Conservation (phyloP, 2,113 vertebrate genomes). For the Agelaius phoeniceus region DNA sequence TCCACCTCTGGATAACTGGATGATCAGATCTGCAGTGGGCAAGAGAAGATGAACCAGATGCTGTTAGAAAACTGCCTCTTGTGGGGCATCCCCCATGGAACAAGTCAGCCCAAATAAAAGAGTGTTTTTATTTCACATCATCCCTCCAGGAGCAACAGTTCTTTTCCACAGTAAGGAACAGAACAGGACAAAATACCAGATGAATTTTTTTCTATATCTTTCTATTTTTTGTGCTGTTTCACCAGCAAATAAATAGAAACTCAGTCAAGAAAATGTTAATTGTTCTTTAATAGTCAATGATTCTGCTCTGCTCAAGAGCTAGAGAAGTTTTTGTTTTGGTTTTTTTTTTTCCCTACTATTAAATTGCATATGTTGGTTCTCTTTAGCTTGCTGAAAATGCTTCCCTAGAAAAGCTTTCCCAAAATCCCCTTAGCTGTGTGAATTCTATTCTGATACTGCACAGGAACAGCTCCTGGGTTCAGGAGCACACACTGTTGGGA, state of each 20-base stretch:
- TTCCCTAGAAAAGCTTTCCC: neutral
- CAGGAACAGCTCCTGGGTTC: neutral
- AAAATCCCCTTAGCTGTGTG: neutral
- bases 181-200: neutral
- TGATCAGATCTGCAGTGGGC: conserved; percentile 88
- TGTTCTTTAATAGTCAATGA: neutral
- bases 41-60: conserved; percentile 18
- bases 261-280: neutral
- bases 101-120: neutral
- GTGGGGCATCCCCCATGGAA: neutral
- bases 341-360: neutral
- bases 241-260: neutral
- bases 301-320: neutral
- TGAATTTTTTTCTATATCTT: neutral
- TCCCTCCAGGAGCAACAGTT: neutral
- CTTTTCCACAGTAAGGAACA: neutral
- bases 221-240: neutral
- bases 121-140: neutral
- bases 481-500: neutral
- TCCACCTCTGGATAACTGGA: conserved; percentile 85
- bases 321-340: neutral
- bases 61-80: neutral
- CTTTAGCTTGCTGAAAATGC: neutral
- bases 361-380: neutral
- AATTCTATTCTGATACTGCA: neutral